Base-by-base conservation (phyloP, 1,140 invertebrate genomes). In the Leucophenga varia region DNA sequence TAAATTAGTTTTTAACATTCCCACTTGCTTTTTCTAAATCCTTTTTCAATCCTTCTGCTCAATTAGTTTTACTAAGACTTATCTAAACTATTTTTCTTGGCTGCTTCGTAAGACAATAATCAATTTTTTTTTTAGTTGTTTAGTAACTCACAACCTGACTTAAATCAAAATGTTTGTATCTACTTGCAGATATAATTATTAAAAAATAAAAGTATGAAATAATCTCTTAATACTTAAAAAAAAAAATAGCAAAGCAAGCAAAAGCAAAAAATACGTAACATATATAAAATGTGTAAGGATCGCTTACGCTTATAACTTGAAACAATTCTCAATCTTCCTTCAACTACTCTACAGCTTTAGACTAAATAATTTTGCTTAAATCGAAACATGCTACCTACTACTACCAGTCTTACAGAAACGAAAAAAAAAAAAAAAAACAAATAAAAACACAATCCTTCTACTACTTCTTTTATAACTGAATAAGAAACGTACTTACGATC, bases 171-270 rank as follows among this genome's bases (percentile, higher is more conserved):
- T 42, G 43, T 69, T 61, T 69, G 58, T 59, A 55, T 71, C 60
- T 71, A 57, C 64, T 71, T 71, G 54, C 68, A 71, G 68, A 71
- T 71, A 71, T 41, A 71, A 71, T 71, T 64, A 71, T 68, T 71
- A 64, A 59, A 50, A 50, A 56, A 68, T 48, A 52, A 59, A 67
- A 54, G 55, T 59, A 59, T 32, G 31, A 12, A 32, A 32, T 30
- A 30, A 30, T 3, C 8, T 32, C 12, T 4, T 32, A 3, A 32
- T n/a, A 12, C 12, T 32, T 32, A 12, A 3, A 32, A 32, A n/a
- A n/a, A n/a, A n/a, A 32, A 8, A 30, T 32, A 32, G 14, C 12
- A n/a, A 32, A 32, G 14, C 28, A 58, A 43, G 44, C 51, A 37
- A 36, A 48, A 43, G 30, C 16, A 20, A 10, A 49, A 28, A 28